Evolutionary conservation across 2,113 vertebrate species (phyloP).

Genomic region (Podarcis muralis): DNA sequence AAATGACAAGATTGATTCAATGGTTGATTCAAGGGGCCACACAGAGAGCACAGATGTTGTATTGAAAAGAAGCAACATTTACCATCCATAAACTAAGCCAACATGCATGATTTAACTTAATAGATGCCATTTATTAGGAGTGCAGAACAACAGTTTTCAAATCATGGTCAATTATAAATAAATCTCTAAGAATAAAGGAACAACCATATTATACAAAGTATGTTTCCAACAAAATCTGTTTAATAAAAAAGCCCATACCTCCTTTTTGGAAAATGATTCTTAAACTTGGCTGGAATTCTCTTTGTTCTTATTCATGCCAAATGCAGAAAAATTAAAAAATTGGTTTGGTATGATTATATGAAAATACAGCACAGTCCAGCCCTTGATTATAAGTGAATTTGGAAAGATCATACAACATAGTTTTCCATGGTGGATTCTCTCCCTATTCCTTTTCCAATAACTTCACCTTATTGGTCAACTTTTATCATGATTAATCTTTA

Average conservation of each 20-base stretch:
- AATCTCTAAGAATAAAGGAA: constrained; percentile 15
- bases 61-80: accelerated
- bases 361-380: constrained; percentile 11
- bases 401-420: neutral
- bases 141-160: constrained; percentile 43
- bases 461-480: neutral
- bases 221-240: constrained; percentile 24
- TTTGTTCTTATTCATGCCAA: neutral
- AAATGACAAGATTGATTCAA: neutral
- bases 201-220: constrained; percentile 13
- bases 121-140: constrained; percentile 61
- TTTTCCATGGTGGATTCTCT: neutral
- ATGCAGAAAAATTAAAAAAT: neutral
- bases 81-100: neutral
- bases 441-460: neutral
- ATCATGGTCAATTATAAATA: constrained; percentile 33
- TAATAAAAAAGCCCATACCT: constrained; percentile 27
- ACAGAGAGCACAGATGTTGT: neutral
- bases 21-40: neutral
- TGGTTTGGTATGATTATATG: constrained; percentile 30
- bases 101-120: constrained; percentile 21
- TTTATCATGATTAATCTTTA: constrained; percentile 27
- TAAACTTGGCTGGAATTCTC: neutral
- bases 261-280: constrained; percentile 20
- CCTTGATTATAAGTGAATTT: constrained; percentile 12